Conservation (phyloP, 2,113 vertebrate species). For the Albula glossodonta region DNA sequence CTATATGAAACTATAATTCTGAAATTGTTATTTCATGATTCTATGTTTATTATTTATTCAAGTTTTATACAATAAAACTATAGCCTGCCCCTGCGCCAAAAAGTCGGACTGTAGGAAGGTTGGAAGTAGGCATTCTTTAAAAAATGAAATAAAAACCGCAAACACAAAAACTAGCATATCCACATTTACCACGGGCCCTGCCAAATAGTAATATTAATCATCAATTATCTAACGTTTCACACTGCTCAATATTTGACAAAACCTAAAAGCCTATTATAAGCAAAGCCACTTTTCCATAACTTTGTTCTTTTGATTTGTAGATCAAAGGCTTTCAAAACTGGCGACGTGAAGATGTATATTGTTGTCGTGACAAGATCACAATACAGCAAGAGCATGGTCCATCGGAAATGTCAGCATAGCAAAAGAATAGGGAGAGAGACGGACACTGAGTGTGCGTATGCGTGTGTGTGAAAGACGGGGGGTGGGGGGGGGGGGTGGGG, state of each 20-base stretch:
- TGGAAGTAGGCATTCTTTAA: too few relatives aligned
- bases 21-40: too few relatives aligned
- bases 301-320: conserved; percentile 87
- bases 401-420: conserved; percentile 83
- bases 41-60: too few relatives aligned
- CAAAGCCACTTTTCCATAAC: conserved; percentile 78
- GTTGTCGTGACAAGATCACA: conserved; percentile 83
- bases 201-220: conserved; percentile 40
- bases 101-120: too few relatives aligned
- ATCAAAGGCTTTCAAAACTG: conserved; percentile 85
- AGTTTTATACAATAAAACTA: too few relatives aligned
- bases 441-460: background rate
- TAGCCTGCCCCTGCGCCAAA: too few relatives aligned
- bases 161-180: conserved; percentile 18
- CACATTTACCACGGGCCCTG: conserved; percentile 29
- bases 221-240: conserved; percentile 49
- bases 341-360: conserved; percentile 83
- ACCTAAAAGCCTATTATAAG: conserved; percentile 65
- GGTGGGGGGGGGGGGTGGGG: background rate
- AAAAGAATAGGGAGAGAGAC: conserved; percentile 58
- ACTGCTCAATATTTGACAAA: conserved; percentile 44
- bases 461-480: conserved; percentile 8
- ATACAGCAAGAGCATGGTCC: conserved; percentile 77
- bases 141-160: background rate
- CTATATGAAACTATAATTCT: too few relatives aligned